Percentiles rank a stretch among this genome's conserved stretches.
Conservation (phyloP, 2,888 invertebrate genomes). For the Cantharis flavilabris region DNA sequence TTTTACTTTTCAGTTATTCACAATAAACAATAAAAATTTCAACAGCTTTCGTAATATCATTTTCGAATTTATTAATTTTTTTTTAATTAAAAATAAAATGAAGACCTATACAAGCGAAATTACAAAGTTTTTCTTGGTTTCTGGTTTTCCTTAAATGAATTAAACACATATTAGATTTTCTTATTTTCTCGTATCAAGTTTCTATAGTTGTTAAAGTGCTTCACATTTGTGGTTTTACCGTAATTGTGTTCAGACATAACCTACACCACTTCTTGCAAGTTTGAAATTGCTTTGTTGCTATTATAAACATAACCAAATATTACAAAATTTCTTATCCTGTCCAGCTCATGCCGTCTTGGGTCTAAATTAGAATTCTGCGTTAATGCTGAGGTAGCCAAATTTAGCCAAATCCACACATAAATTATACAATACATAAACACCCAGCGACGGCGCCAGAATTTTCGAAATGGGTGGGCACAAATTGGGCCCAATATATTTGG, state of each 20-base stretch:
- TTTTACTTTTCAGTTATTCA: neutral
- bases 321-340: neutral
- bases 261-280: neutral
- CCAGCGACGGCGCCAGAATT: too few relatives aligned
- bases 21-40: neutral
- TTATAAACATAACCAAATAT: neutral
- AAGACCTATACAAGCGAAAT: neutral
- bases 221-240: neutral
- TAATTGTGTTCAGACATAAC: neutral
- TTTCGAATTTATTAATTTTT: neutral
- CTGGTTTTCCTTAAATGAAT: neutral
- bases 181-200: neutral
- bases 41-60: neutral
- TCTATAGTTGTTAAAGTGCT: neutral
- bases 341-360: neutral
- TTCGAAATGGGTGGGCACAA: too few relatives aligned
- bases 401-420: too few relatives aligned
- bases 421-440: too few relatives aligned
- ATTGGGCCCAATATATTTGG: too few relatives aligned
- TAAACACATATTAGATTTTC: neutral
- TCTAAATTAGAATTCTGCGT: neutral
- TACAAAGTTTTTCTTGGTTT: neutral
- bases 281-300: neutral
- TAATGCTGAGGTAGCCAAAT: neutral
- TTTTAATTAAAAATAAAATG: neutral